phyloP scores from a whole-genome alignment of 2,888 invertebrate species.

The Teleiodes luculella region DNA sequence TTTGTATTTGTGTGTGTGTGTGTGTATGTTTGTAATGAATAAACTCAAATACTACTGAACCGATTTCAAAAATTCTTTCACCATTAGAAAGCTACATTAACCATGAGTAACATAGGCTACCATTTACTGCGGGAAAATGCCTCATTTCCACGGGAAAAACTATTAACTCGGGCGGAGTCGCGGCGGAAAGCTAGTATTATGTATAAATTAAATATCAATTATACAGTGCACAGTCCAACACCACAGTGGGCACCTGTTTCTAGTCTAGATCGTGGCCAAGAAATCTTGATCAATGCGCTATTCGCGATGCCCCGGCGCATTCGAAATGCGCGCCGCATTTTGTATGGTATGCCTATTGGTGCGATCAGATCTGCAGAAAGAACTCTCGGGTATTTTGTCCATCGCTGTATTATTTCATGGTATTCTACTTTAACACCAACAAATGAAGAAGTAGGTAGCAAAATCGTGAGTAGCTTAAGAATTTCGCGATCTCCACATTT shows the following conservation, averaged over 20 bases:
- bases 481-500: conserved; percentile 30
- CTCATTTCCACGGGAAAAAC: too few relatives aligned
- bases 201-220: conserved; percentile 11
- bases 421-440: neutral
- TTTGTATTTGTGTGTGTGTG: too few relatives aligned
- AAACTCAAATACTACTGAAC: too few relatives aligned
- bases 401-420: conserved; percentile 11
- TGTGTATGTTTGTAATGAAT: too few relatives aligned
- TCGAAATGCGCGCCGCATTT: conserved; percentile 57
- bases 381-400: neutral
- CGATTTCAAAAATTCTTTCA: too few relatives aligned
- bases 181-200: too few relatives aligned
- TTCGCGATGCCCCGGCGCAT: conserved; percentile 37
- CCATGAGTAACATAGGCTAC: too few relatives aligned
- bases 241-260: conserved; percentile 59
- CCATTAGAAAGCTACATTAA: too few relatives aligned
- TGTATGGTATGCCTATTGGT: conserved; percentile 49
- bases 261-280: conserved; percentile 66
- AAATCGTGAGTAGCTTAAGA: neutral
- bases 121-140: too few relatives aligned
- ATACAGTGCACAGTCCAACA: conserved; percentile 19
- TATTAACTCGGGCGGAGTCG: too few relatives aligned
- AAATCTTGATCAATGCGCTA: conserved; percentile 55
- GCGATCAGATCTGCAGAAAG: conserved; percentile 35
- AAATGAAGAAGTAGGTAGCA: neutral